Percentiles rank a stretch among this genome's conserved stretches.
Evolutionary conservation across 2,113 vertebrate species (phyloP).

Genomic region (Sturnus vulgaris): DNA sequence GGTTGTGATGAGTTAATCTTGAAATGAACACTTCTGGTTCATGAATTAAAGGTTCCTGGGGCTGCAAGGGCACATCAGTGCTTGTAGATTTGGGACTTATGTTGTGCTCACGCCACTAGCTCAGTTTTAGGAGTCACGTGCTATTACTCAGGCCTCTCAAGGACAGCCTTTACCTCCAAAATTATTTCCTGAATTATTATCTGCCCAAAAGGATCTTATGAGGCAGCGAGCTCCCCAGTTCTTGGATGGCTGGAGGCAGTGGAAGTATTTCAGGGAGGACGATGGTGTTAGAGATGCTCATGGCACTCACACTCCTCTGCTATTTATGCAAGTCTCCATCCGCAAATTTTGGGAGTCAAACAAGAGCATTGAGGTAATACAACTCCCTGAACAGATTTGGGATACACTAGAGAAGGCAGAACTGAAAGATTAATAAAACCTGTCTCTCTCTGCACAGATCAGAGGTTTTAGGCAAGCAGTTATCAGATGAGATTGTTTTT

Average conservation of each 20-base stretch:
- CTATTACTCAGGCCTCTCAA: not conserved
- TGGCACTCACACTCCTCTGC: not conserved
- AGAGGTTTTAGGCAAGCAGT: not conserved
- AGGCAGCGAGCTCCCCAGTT: not conserved
- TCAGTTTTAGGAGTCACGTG: not conserved
- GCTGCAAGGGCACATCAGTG: not conserved
- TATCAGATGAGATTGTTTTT: not conserved
- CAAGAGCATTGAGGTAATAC: not conserved
- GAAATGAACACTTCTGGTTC: not conserved
- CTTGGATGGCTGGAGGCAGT: fast-evolving
- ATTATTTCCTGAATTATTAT: not conserved
- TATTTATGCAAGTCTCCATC: not conserved
- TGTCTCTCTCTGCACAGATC: not conserved
- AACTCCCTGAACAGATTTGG: not conserved
- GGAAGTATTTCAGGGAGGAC: not conserved
- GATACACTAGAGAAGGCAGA: not conserved
- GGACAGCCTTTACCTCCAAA: not conserved
- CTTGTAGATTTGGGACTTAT: fast-evolving
- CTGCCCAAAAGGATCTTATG: not conserved
- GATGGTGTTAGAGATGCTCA: not conserved
- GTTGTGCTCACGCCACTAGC: fast-evolving
- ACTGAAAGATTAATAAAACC: not conserved
- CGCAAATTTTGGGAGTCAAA: not conserved
- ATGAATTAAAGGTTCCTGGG: not conserved
- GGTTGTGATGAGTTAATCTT: not conserved